These are phyloP conservation scores for Hydrolagus affinis DNA, from an alignment of 2,113 vertebrate species.

Conservation along the genomic window DNA sequence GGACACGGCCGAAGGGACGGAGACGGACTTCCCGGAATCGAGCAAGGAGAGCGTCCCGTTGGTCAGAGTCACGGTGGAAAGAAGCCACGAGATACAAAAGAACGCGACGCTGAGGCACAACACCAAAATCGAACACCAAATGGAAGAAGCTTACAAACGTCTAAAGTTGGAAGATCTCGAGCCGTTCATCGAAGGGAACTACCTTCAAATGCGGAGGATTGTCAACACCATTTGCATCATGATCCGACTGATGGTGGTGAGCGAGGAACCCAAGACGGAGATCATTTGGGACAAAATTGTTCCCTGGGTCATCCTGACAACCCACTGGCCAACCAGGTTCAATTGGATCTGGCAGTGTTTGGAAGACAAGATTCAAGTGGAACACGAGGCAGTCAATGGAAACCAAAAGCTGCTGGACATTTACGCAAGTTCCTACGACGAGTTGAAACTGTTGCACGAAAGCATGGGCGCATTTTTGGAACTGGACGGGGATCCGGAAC, in stretches of 20 bases:
- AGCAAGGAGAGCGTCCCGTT: not conserved
- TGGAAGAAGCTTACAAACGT: too few species aligned
- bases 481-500: slow-evolving; percentile 72
- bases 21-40: not conserved
- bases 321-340: slow-evolving; percentile 80
- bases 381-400: too few species aligned
- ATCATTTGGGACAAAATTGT: slow-evolving; percentile 57
- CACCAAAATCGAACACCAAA: too few species aligned
- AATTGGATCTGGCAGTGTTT: slow-evolving; percentile 80
- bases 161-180: not conserved
- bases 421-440: slow-evolving; percentile 56
- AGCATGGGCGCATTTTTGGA: slow-evolving; percentile 62
- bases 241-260: slow-evolving; percentile 59
- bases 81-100: too few species aligned
- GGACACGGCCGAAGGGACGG: too few species aligned
- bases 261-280: slow-evolving; percentile 38
- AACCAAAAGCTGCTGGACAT: slow-evolving; percentile 60
- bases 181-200: slow-evolving; percentile 61
- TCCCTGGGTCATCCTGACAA: slow-evolving; percentile 77
- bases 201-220: slow-evolving; percentile 68
- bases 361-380: slow-evolving; percentile 69
- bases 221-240: slow-evolving; percentile 79
- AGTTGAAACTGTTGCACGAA: slow-evolving; percentile 60
- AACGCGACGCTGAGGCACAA: too few species aligned
- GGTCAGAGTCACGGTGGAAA: not conserved